Conservation (phyloP, 2,113 vertebrate genomes). For the Hippocampus zosterae region DNA sequence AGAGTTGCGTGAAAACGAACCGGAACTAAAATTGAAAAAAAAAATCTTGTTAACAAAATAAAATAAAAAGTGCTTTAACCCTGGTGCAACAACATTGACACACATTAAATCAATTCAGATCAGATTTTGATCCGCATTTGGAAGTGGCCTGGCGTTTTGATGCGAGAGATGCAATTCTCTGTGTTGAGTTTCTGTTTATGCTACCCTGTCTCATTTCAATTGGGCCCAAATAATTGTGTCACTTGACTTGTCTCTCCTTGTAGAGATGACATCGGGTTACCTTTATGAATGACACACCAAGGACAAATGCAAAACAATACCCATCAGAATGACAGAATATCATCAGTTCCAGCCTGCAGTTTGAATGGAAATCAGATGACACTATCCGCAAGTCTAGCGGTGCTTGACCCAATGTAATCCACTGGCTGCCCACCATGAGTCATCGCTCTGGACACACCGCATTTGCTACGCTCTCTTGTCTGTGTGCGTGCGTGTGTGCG, state of each 20-base stretch:
- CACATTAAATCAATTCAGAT: background rate
- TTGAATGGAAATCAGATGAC: conserved; percentile 34
- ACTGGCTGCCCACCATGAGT: conserved; percentile 57
- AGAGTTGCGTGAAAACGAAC: too few relatives aligned
- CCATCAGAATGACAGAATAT: background rate
- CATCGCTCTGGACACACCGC: conserved; percentile 53
- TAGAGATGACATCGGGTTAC: too few relatives aligned
- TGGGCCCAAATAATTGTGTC: too few relatives aligned
- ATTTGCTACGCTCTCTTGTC: conserved; percentile 40
- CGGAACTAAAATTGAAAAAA: too few relatives aligned
- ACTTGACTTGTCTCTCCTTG: too few relatives aligned
- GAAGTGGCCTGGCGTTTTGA: background rate
- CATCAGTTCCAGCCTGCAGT: background rate
- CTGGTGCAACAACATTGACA: background rate
- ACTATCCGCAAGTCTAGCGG: conserved; percentile 39
- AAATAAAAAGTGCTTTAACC: too few relatives aligned
- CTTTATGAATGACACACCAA: background rate
- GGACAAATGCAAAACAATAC: background rate
- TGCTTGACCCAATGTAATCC: conserved; percentile 53
- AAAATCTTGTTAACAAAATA: too few relatives aligned
- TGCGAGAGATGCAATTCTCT: too few relatives aligned
- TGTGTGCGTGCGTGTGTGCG: background rate
- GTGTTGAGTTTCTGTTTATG: too few relatives aligned
- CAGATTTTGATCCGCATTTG: background rate
- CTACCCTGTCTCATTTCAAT: too few relatives aligned